Evolutionary conservation across 2,888 invertebrate genomes (phyloP).

Genomic region (Arenicola marina): DNA sequence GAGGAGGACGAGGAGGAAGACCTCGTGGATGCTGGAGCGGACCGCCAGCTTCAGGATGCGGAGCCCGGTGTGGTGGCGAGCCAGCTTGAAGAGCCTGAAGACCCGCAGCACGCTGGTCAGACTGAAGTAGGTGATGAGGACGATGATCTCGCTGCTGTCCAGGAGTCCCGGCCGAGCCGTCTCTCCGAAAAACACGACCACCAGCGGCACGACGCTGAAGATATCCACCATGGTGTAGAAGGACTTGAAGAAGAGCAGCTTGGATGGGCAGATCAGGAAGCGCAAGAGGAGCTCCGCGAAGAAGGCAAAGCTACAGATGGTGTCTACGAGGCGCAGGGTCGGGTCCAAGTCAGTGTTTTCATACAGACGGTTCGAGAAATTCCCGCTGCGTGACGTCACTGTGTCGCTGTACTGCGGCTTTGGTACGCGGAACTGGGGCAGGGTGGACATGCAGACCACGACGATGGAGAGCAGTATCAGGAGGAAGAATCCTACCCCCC

Average conservation of each 20-base stretch:
- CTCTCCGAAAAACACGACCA: constrained; percentile 5
- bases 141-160: constrained; percentile 8
- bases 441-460: constrained; percentile 38
- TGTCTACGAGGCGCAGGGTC: constrained; percentile 9
- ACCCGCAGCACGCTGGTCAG: constrained; percentile 21
- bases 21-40: constrained; percentile 12
- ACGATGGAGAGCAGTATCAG: constrained; percentile 39
- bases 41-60: constrained; percentile 21
- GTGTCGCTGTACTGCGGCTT: neutral
- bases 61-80: constrained; percentile 17
- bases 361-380: constrained; percentile 16
- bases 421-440: constrained; percentile 35
- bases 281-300: constrained; percentile 11
- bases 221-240: constrained; percentile 22
- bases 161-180: neutral
- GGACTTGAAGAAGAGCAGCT: constrained; percentile 13
- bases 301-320: constrained; percentile 12
- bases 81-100: constrained; percentile 19
- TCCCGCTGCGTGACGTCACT: neutral
- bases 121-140: constrained; percentile 14
- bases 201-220: constrained; percentile 24
- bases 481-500: constrained; percentile 38
- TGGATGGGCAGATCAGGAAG: constrained; percentile 18
- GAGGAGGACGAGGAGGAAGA: constrained; percentile 21
- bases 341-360: constrained; percentile 11